These are phyloP conservation scores for Eulemur albifrons DNA, from an alignment of 2,797 vertebrate genomes.

Conservation along the genomic window DNA sequence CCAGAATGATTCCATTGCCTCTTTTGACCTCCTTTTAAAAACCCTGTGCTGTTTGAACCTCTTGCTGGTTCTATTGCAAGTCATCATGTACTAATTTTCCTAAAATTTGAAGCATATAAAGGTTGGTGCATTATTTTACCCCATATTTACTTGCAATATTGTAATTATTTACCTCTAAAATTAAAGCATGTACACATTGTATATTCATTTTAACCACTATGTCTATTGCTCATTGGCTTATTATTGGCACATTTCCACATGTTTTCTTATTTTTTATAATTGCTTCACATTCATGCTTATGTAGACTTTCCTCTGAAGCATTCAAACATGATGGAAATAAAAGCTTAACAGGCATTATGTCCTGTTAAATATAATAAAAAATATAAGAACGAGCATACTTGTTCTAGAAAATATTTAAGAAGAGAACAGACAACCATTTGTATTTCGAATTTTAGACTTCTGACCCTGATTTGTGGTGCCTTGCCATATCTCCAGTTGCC, in stretches of 20 bases:
- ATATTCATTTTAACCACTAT: constrained; percentile 46
- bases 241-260: constrained; percentile 12
- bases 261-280: constrained; percentile 51
- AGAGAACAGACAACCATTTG: not conserved
- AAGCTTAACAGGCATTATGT: not conserved
- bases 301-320: constrained; percentile 11
- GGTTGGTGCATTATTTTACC: not conserved
- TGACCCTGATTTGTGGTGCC: not conserved
- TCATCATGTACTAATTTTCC: constrained; percentile 1
- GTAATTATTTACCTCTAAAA: constrained; percentile 42
- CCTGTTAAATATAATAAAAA: constrained; percentile 31
- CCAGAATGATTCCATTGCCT: constrained; percentile 34
- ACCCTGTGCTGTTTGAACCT: not conserved
- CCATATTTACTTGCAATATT: not conserved
- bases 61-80: not conserved
- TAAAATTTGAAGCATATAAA: not conserved
- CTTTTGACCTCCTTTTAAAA: constrained; percentile 22
- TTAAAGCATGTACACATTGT: constrained; percentile 24
- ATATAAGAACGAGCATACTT: not conserved
- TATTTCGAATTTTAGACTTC: constrained; percentile 39
- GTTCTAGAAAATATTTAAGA: constrained; percentile 43
- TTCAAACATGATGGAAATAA: constrained; percentile 43
- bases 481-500: constrained; percentile 1
- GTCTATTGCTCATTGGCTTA: constrained; percentile 26
- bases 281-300: constrained; percentile 27